phyloP scores from a whole-genome alignment of 2,113 vertebrate genomes.

The Oceanodroma tethys region DNA sequence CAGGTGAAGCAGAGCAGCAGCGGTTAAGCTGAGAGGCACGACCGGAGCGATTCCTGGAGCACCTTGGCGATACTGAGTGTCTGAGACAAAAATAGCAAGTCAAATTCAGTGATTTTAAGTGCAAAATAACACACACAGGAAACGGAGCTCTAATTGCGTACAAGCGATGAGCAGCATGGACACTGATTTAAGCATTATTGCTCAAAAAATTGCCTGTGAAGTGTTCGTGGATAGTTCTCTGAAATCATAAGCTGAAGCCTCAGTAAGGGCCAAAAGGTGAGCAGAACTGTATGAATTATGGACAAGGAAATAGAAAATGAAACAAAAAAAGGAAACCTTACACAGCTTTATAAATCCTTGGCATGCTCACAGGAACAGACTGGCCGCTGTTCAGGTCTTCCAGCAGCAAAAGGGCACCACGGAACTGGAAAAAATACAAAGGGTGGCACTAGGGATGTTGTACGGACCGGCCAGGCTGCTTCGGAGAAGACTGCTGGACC shows the following conservation, averaged over 20 bases:
- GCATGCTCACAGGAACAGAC: neutral
- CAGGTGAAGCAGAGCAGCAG: neutral
- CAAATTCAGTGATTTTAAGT: neutral
- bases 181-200: neutral
- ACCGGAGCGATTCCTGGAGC: fast-evolving
- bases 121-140: neutral
- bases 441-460: fast-evolving
- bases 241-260: neutral
- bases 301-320: neutral
- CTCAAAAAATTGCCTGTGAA: neutral
- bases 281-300: neutral
- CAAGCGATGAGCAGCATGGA: neutral
- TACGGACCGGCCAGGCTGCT: neutral
- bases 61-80: fast-evolving
- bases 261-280: neutral
- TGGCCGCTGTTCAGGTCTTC: fast-evolving
- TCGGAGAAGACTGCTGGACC: neutral
- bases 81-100: neutral
- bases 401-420: neutral
- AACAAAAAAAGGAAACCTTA: neutral
- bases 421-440: neutral
- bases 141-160: neutral
- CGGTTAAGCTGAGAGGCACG: fast-evolving
- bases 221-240: neutral
- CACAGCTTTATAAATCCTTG: neutral